Evolutionary conservation across 2,888 invertebrate genomes (phyloP).

Genomic region (Tholera decimalis): DNA sequence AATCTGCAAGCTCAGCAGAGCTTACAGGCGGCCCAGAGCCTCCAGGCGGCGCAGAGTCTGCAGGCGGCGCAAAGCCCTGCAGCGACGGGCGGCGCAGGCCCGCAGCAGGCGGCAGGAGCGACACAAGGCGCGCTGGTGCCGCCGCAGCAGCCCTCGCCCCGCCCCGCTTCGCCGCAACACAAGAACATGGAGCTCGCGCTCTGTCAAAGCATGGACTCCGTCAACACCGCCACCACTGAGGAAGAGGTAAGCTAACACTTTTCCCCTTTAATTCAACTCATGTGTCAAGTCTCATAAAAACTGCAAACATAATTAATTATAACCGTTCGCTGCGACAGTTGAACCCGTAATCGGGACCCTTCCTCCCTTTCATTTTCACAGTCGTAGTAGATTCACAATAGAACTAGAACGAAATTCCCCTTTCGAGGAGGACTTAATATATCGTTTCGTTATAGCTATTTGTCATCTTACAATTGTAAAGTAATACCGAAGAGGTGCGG

Average conservation of each 20-base stretch:
- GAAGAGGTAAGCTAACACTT: slow-evolving; percentile 97
- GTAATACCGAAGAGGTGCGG: slow-evolving; percentile 79
- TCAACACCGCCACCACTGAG: slow-evolving; percentile 98
- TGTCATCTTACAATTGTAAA: slow-evolving; percentile 85
- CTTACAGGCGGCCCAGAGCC: slow-evolving; percentile 79
- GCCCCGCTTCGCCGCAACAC: slow-evolving; percentile 85
- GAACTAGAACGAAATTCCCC: slow-evolving; percentile 71
- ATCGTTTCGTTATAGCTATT: slow-evolving; percentile 83
- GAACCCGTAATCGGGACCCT: slow-evolving; percentile 61
- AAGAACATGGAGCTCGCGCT: slow-evolving; percentile 93
- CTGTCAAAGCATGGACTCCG: slow-evolving; percentile 99
- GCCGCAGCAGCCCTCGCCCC: slow-evolving; percentile 87
- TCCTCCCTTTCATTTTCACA: slow-evolving; percentile 61
- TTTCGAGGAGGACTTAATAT: slow-evolving; percentile 78
- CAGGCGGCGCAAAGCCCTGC: slow-evolving; percentile 81
- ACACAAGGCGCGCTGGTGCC: slow-evolving; percentile 87
- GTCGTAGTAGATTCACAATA: slow-evolving; percentile 71
- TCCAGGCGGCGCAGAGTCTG: slow-evolving; percentile 74
- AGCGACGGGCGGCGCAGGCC: slow-evolving; percentile 83
- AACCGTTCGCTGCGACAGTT: slow-evolving; percentile 45
- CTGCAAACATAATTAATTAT: slow-evolving; percentile 48
- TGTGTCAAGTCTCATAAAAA: slow-evolving; percentile 17
- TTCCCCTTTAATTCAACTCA: neutral
- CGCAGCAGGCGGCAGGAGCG: slow-evolving; percentile 84
- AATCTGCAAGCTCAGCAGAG: slow-evolving; percentile 78